Percentiles rank a stretch among this genome's conserved stretches.
Conservation (phyloP, 2,888 invertebrate species). For the Stenodera caucasica region DNA sequence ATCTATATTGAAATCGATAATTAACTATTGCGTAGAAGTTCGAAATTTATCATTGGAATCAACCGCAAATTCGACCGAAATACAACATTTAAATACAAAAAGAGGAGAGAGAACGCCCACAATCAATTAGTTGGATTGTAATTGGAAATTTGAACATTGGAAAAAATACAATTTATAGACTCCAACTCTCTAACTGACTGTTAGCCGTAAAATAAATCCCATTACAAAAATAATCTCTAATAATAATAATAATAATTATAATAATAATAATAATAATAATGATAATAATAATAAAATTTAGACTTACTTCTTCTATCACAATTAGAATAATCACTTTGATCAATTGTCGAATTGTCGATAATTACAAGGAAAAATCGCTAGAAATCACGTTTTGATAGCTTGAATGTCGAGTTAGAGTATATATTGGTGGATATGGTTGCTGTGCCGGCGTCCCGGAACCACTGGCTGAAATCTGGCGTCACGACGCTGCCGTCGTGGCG, state of each 20-base stretch:
- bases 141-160: neutral
- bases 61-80: neutral
- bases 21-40: neutral
- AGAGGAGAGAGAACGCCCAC: neutral
- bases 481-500: constrained; percentile 38
- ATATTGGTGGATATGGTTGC: constrained; percentile 37
- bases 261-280: too few species aligned
- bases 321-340: too few species aligned
- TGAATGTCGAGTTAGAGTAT: constrained; percentile 24
- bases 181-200: neutral
- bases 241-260: neutral
- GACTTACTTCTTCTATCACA: too few species aligned
- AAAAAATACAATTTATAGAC: neutral
- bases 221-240: too few species aligned
- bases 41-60: neutral
- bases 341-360: too few species aligned
- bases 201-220: too few species aligned
- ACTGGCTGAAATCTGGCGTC: constrained; percentile 47
- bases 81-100: neutral
- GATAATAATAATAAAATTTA: too few species aligned
- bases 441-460: constrained; percentile 44
- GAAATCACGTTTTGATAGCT: constrained; percentile 26
- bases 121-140: neutral
- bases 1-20: neutral
- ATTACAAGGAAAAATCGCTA: too few species aligned